These are phyloP conservation scores for Sebastiscus albofasciatus DNA, from an alignment of 2,797 vertebrate species.

Conservation along the genomic window DNA sequence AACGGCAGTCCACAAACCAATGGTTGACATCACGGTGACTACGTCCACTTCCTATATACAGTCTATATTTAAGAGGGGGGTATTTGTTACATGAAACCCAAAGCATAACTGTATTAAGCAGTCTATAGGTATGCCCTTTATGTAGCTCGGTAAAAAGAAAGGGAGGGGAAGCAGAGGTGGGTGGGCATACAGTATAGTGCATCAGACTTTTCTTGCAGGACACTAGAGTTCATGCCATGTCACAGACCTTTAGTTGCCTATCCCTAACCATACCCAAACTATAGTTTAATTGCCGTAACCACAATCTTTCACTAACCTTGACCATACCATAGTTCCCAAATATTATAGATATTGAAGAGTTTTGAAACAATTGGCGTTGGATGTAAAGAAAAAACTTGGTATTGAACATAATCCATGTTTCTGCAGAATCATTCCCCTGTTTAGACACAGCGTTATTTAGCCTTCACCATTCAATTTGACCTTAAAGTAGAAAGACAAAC, in stretches of 20 bases:
- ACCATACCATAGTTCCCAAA: not conserved
- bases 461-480: not conserved
- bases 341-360: not conserved
- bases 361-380: not conserved
- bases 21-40: no score
- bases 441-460: not conserved
- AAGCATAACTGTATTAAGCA: slow-evolving; percentile 23
- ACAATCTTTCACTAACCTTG: not conserved
- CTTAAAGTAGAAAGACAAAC: not conserved
- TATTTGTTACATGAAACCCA: slow-evolving; percentile 17
- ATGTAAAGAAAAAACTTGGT: not conserved
- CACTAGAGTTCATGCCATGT: not conserved
- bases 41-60: no score
- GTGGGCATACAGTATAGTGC: not conserved
- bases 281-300: not conserved
- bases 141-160: not conserved
- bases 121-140: not conserved
- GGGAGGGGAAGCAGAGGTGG: not conserved
- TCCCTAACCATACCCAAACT: not conserved
- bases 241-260: not conserved
- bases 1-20: no score
- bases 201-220: not conserved
- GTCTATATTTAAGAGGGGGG: not conserved
- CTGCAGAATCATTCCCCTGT: not conserved
- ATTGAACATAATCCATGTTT: not conserved